These are phyloP conservation scores for Chiloscyllium plagiosum DNA, from an alignment of 2,113 vertebrate genomes.

Conservation along the genomic window DNA sequence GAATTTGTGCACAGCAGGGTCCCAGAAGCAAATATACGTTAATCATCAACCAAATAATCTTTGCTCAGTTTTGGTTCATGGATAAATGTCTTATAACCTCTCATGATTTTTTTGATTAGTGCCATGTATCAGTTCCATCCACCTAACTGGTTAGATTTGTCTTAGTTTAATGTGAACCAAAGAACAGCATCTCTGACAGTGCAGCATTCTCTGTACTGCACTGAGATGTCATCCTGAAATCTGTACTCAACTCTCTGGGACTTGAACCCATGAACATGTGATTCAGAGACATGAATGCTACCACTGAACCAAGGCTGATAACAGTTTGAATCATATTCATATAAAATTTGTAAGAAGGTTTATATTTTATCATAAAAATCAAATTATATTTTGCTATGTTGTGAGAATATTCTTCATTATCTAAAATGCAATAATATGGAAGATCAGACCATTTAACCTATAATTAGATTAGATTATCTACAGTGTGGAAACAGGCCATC, in stretches of 20 bases:
- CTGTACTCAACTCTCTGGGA: not conserved
- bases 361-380: not conserved
- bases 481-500: too few species aligned
- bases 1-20: not conserved
- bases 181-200: not conserved
- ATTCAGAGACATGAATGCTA: not conserved
- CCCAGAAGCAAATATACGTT: not conserved
- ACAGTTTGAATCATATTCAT: not conserved
- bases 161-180: not conserved
- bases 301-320: not conserved
- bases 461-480: not conserved
- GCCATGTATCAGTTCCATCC: not conserved
- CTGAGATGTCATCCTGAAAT: not conserved
- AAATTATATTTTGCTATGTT: not conserved
- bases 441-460: not conserved
- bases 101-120: not conserved
- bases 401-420: conserved; percentile 12
- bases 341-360: not conserved
- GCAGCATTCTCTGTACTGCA: not conserved
- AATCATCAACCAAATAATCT: not conserved
- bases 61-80: not conserved
- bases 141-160: not conserved
- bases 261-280: not conserved
- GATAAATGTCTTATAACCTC: not conserved
- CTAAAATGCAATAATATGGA: not conserved